Evolutionary conservation across 2,888 invertebrate species (phyloP).

Genomic region (Trimorus sp.): DNA sequence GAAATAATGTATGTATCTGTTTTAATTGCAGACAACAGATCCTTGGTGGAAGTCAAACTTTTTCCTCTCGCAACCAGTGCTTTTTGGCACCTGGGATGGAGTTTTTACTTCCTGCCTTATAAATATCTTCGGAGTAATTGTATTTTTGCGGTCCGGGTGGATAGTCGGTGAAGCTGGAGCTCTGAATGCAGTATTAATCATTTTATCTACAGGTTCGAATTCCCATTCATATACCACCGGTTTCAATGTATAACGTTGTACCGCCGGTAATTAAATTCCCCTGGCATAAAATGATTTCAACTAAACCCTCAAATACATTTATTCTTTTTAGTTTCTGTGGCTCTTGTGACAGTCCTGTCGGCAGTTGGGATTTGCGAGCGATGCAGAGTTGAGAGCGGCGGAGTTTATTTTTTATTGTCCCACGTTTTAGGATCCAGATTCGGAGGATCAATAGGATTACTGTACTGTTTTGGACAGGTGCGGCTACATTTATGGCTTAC

Average conservation of each 20-base stretch:
- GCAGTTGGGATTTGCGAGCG: conserved; percentile 98
- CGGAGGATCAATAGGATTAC: conserved; percentile 94
- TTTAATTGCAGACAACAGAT: conserved; percentile 85
- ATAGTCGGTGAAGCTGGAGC: conserved; percentile 96
- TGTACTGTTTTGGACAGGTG: conserved; percentile 98
- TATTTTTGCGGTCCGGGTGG: conserved; percentile 98
- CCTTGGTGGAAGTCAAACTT: conserved; percentile 99
- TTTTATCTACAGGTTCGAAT: conserved; percentile 88
- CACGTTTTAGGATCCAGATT: conserved; percentile 96
- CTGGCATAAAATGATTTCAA: not conserved
- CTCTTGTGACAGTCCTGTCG: conserved; percentile 95
- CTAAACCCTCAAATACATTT: conserved; percentile 65
- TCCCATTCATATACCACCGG: not conserved
- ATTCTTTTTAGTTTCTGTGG: conserved; percentile 88
- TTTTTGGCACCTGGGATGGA: conserved; percentile 99
- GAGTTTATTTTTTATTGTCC: conserved; percentile 96
- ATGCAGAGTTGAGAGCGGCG: conserved; percentile 97
- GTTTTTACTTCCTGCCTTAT: conserved; percentile 99
- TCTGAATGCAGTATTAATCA: conserved; percentile 90
- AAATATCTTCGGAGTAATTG: conserved; percentile 98
- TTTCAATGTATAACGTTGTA: too few species aligned
- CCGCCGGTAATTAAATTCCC: not conserved
- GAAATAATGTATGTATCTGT: too few species aligned
- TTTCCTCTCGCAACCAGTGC: conserved; percentile 96
- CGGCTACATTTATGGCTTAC: too few species aligned